A percentile compares a stretch with the other conserved stretches of the same genome.
These are phyloP conservation scores for Nyctibius bracteatus DNA, from an alignment of 2,113 vertebrate genomes.

Conservation along the genomic window DNA sequence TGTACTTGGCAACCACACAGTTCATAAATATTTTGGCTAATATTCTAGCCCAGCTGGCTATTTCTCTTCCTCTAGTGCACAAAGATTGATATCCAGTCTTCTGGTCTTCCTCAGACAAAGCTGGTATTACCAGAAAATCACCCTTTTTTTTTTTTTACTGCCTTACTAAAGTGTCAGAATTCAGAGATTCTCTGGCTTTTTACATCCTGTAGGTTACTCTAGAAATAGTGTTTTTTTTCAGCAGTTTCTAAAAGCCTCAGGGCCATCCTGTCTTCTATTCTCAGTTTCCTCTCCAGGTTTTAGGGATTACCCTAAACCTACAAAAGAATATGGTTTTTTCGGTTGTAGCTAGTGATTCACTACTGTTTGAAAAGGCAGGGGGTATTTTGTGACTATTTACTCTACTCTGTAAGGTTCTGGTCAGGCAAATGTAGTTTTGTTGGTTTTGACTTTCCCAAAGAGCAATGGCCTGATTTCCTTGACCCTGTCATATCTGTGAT, in stretches of 20 bases:
- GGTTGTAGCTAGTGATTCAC: neutral
- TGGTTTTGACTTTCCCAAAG: neutral
- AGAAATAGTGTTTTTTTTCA: neutral
- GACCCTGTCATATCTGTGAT: neutral
- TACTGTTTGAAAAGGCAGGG: neutral
- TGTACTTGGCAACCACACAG: neutral
- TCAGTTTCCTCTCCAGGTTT: conserved; percentile 56
- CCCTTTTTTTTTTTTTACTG: neutral
- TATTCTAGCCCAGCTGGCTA: conserved; percentile 39
- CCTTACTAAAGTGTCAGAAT: conserved; percentile 4
- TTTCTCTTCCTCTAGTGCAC: neutral
- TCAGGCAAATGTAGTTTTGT: neutral
- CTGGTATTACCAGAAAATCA: conserved; percentile 24
- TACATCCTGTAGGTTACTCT: neutral
- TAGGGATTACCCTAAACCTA: conserved; percentile 46
- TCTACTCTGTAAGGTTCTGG: neutral
- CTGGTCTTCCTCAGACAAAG: conserved; percentile 33
- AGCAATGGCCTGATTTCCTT: neutral
- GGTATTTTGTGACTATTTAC: neutral
- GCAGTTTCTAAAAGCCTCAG: conserved; percentile 46
- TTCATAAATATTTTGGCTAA: conserved; percentile 41
- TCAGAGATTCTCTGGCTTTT: neutral
- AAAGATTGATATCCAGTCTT: conserved; percentile 1
- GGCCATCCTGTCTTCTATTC: conserved; percentile 62
- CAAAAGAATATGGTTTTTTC: neutral